Conservation (phyloP, 2,797 vertebrate genomes). For the Macrochelys suwanniensis region DNA sequence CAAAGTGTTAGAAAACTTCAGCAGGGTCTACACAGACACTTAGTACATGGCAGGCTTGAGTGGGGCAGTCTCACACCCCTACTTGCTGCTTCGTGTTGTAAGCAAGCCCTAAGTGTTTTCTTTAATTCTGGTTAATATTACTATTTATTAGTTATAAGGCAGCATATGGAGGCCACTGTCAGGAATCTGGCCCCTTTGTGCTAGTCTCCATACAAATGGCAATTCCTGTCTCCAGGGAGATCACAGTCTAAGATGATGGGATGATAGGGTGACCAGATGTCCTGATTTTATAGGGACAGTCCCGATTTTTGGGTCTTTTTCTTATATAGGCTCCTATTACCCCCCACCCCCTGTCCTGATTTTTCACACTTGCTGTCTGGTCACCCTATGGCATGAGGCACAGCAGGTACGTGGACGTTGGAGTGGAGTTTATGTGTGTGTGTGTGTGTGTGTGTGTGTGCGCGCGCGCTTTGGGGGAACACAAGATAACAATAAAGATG, state of each 20-base stretch:
- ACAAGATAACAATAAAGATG: background rate
- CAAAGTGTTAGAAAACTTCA: background rate
- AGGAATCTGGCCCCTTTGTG: background rate
- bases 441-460: no score
- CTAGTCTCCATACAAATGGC: background rate
- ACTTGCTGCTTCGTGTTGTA: background rate
- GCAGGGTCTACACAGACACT: background rate
- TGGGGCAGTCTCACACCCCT: background rate
- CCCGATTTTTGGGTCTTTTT: no score
- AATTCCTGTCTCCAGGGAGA: background rate
- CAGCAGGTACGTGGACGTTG: background rate
- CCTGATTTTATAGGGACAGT: no score
- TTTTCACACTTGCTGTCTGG: no score
- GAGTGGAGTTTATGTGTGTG: rapidly evolving
- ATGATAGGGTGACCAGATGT: no score
- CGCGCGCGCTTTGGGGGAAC: rapidly evolving
- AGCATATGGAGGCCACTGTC: background rate
- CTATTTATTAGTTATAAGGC: background rate
- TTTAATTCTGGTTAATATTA: background rate
- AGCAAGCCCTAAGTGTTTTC: rapidly evolving
- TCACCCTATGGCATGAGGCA: background rate
- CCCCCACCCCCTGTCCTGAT: no score
- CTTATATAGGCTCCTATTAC: no score
- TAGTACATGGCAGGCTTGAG: background rate
- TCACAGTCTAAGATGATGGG: background rate